Percentiles rank a stretch among this genome's conserved stretches.
Conservation (phyloP, 53 echinoderm and acorn worm genomes). For the Holothuria leucospilota region DNA sequence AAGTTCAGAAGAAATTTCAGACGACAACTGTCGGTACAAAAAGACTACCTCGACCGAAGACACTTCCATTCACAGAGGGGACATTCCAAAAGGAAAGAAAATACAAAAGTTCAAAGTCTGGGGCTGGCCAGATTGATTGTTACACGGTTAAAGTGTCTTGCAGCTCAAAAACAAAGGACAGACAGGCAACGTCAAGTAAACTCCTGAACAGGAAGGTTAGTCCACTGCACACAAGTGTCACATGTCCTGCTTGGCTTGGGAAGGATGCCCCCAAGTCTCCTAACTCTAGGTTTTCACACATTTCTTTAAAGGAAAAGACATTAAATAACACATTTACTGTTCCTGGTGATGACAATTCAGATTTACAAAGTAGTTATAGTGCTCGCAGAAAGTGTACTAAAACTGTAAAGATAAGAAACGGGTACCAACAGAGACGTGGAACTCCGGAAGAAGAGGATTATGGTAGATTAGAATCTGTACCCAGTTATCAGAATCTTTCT, state of each 20-base stretch:
- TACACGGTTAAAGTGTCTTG: conserved; percentile 10
- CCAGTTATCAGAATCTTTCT: conserved; percentile 27
- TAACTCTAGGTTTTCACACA: conserved; percentile 25
- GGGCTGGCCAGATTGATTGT: background rate
- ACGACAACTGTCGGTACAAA: conserved; percentile 59
- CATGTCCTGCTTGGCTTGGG: conserved; percentile 87
- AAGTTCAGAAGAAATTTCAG: conserved; percentile 49
- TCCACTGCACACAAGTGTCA: conserved; percentile 81
- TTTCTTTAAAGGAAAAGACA: conserved; percentile 16
- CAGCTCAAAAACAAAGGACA: background rate
- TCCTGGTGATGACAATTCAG: conserved; percentile 64
- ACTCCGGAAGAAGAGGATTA: conserved; percentile 1
- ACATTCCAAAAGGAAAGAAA: conserved; percentile 35
- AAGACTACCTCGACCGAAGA: conserved; percentile 89
- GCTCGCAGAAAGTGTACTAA: conserved; percentile 17
- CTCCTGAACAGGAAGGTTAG: conserved; percentile 88
- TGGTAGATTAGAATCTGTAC: conserved; percentile 38
- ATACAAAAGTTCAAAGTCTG: conserved; percentile 7
- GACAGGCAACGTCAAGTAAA: conserved; percentile 76
- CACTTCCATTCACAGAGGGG: conserved; percentile 78
- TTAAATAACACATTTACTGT: conserved; percentile 57
- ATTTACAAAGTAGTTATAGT: conserved; percentile 39
- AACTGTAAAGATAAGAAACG: background rate
- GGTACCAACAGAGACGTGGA: conserved; percentile 16
- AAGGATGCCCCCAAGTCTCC: conserved; percentile 42